Evolutionary conservation across 64 coral and sea anemone genomes (phyloP).

Genomic region (Stichodactyla mertensii): DNA sequence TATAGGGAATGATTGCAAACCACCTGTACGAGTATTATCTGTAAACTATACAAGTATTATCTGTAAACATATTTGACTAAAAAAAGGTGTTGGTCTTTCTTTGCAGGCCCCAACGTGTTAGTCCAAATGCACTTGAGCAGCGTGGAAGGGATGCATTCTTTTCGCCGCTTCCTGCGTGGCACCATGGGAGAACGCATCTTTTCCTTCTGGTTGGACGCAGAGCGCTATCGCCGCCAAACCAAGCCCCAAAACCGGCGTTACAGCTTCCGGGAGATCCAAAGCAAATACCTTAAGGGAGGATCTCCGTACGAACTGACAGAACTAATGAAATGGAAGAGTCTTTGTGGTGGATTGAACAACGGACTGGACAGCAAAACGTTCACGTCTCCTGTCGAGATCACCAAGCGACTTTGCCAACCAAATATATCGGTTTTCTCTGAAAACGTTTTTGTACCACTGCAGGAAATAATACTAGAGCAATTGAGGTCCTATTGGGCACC

Average conservation of each 20-base stretch:
- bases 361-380: conserved; percentile 14
- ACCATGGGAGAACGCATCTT: conserved; percentile 61
- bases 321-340: conserved; percentile 60
- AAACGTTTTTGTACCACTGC: conserved; percentile 45
- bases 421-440: conserved; percentile 57
- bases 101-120: conserved; percentile 13
- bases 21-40: no score
- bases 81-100: neutral
- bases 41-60: no score
- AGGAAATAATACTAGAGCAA: conserved; percentile 52
- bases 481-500: conserved; percentile 63
- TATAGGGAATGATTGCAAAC: no score
- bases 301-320: conserved; percentile 58
- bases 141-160: conserved; percentile 53
- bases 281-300: conserved; percentile 71
- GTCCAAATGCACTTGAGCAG: conserved; percentile 22
- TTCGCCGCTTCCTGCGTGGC: conserved; percentile 53
- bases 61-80: neutral
- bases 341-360: conserved; percentile 30
- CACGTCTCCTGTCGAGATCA: conserved; percentile 7
- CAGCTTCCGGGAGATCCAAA: conserved; percentile 73
- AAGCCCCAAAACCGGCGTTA: conserved; percentile 67
- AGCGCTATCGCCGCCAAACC: conserved; percentile 53
- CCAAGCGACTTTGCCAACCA: conserved; percentile 16
- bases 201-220: conserved; percentile 77